Conservation (phyloP, 2,113 vertebrate genomes). For the Thinocorus orbignyianus region DNA sequence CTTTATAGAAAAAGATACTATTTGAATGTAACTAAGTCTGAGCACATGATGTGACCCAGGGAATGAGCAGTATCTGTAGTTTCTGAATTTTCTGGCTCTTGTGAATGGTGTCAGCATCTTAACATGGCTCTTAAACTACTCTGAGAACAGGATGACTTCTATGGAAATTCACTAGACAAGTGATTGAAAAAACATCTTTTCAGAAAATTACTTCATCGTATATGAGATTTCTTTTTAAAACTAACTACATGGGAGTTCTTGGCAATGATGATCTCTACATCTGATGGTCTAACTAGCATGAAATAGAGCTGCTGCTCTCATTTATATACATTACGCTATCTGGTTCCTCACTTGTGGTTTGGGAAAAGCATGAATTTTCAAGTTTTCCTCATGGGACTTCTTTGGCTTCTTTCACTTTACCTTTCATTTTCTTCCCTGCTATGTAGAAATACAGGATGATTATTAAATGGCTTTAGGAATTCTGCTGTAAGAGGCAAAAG, state of each 20-base stretch:
- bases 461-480: conserved; percentile 14
- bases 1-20: not conserved
- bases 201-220: conserved; percentile 48
- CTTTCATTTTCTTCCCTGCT: conserved; percentile 42
- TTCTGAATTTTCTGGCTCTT: not conserved
- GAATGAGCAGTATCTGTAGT: not conserved
- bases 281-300: conserved; percentile 63
- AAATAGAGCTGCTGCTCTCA: conserved; percentile 63
- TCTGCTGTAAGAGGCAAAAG: not conserved
- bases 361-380: conserved; percentile 58
- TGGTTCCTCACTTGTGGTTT: conserved; percentile 51
- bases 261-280: conserved; percentile 34
- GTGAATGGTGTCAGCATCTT: not conserved
- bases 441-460: not conserved
- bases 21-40: not conserved
- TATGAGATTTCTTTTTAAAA: conserved; percentile 43
- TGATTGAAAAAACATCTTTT: conserved; percentile 46
- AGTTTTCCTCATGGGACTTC: conserved; percentile 37
- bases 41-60: not conserved
- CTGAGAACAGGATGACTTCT: not conserved
- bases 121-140: not conserved
- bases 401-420: conserved; percentile 41
- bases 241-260: conserved; percentile 57
- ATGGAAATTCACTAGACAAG: conserved; percentile 13
- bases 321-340: conserved; percentile 41